These are phyloP conservation scores for Cryptus viduatorius DNA, from an alignment of 2,888 invertebrate genomes.

Conservation along the genomic window DNA sequence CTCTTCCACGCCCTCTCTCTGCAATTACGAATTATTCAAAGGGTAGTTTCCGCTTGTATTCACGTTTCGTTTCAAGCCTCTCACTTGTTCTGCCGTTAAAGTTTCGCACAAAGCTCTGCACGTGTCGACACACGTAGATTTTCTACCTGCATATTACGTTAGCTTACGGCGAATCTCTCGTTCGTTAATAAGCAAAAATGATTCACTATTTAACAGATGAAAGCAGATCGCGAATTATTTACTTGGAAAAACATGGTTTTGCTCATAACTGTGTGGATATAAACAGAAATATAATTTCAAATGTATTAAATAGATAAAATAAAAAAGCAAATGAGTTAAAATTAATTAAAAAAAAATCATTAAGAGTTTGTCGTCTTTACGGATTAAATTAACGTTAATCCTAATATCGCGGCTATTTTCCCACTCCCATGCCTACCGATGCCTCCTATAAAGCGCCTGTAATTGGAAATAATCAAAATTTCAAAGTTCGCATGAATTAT, in stretches of 20 bases:
- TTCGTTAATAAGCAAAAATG: not conserved
- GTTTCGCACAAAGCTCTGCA: not conserved
- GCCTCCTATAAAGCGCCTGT: not conserved
- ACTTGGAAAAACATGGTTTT: too few species aligned
- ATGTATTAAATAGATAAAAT: too few species aligned
- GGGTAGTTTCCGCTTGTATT: not conserved
- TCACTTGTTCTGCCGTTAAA: not conserved
- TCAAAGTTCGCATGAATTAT: not conserved
- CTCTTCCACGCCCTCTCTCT: not conserved
- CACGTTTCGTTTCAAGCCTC: not conserved
- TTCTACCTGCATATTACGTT: not conserved
- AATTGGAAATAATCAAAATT: not conserved
- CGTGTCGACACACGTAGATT: not conserved
- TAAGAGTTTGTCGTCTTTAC: too few species aligned
- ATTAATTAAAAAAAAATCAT: too few species aligned
- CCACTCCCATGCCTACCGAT: too few species aligned
- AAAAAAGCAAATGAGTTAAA: too few species aligned
- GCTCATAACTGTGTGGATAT: too few species aligned
- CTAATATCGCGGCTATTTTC: too few species aligned
- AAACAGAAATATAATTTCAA: too few species aligned
- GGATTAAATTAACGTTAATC: too few species aligned
- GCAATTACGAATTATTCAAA: constrained; percentile 12
- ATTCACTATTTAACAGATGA: too few species aligned
- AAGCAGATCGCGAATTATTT: too few species aligned
- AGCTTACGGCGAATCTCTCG: not conserved